Conservation (phyloP, 2,113 vertebrate genomes). For the Suricata suricatta region DNA sequence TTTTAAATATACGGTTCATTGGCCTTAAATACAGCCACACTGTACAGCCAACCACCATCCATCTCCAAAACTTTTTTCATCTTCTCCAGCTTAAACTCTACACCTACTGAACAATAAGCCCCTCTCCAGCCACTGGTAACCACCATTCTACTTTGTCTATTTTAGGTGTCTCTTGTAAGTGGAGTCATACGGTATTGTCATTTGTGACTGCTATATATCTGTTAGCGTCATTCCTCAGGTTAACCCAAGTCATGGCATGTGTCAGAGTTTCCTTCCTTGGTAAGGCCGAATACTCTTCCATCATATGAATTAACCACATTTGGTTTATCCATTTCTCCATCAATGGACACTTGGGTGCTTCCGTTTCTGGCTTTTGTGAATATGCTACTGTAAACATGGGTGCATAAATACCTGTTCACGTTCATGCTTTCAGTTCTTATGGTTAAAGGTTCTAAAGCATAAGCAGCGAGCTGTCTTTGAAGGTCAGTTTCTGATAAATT, state of each 20-base stretch:
- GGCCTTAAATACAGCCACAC: neutral
- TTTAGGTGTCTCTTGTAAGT: no score
- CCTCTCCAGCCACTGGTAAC: no score
- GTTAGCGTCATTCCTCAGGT: neutral
- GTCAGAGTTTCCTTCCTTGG: neutral
- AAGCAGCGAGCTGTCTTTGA: constrained; percentile 30
- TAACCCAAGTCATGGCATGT: neutral
- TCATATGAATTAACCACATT: neutral
- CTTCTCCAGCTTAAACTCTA: neutral
- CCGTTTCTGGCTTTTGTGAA: neutral
- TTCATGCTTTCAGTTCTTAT: neutral
- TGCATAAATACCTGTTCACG: neutral
- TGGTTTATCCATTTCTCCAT: neutral
- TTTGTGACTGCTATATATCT: neutral
- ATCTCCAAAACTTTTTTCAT: neutral
- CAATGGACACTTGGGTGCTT: neutral
- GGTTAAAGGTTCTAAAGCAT: neutral
- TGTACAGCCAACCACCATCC: neutral
- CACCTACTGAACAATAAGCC: no score
- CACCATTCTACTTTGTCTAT: neutral
- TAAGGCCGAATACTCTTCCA: neutral
- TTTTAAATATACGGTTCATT: neutral
- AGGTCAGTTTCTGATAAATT: constrained; percentile 61
- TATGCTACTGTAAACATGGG: neutral
- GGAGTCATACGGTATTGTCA: neutral